These are phyloP conservation scores for Rattus rattus DNA, from an alignment of 2,113 vertebrate species.

Conservation along the genomic window DNA sequence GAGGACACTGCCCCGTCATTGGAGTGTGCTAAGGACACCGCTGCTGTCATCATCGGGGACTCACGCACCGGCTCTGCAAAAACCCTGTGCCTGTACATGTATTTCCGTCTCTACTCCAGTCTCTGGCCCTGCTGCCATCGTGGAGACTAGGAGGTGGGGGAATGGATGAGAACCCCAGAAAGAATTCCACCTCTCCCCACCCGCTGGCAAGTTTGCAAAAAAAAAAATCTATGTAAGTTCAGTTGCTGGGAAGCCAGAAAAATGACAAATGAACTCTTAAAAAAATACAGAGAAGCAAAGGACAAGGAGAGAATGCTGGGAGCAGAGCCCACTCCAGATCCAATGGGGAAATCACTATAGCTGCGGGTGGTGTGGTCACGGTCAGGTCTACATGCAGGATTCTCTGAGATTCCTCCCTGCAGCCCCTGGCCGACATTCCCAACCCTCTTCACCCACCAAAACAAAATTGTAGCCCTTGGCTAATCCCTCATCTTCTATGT, in stretches of 20 bases:
- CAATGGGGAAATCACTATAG: not conserved
- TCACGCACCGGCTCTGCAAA: not conserved
- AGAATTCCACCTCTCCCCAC: not conserved
- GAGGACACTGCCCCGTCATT: no score
- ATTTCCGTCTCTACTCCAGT: not conserved
- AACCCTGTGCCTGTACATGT: no score
- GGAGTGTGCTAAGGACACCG: no score
- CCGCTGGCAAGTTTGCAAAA: not conserved
- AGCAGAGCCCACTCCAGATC: not conserved
- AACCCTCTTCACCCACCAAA: not conserved
- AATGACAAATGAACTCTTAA: not conserved
- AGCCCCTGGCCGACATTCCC: not conserved
- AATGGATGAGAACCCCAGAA: not conserved
- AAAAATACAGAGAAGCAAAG: not conserved
- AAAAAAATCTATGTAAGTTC: not conserved
- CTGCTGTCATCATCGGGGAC: not conserved
- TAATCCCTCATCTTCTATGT: not conserved
- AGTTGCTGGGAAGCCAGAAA: not conserved
- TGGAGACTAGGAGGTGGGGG: not conserved
- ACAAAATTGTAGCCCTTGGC: not conserved
- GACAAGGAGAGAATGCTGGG: not conserved
- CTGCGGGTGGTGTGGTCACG: not conserved
- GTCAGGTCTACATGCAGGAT: no score
- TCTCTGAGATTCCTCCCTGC: not conserved
- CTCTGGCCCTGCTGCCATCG: not conserved